Percentiles rank a stretch among this genome's conserved stretches.
phyloP scores from a whole-genome alignment of 2,113 vertebrate genomes.

The Microcebus jonahi region DNA sequence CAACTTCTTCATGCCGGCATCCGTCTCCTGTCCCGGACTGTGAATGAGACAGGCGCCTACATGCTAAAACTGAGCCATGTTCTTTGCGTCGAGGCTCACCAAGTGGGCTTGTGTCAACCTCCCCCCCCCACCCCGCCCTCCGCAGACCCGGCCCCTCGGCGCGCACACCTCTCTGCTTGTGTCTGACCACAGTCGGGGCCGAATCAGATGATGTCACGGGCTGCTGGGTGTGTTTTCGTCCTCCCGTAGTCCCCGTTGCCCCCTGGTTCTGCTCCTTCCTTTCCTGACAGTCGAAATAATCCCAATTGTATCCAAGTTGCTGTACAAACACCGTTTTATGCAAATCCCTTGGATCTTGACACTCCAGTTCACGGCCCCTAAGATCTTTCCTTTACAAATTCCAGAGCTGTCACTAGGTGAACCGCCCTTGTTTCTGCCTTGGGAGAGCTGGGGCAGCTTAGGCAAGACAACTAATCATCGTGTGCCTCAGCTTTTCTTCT shows the following conservation, averaged over 20 bases:
- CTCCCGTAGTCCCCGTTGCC: rapidly evolving
- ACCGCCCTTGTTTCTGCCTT: background rate
- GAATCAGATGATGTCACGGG: rapidly evolving
- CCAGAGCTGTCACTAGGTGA: rapidly evolving
- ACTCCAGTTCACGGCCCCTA: rapidly evolving
- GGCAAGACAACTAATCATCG: background rate
- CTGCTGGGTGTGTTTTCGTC: rapidly evolving
- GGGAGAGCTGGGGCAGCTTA: background rate
- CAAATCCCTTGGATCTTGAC: rapidly evolving
- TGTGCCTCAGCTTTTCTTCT: background rate
- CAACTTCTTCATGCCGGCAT: conserved; percentile 13
- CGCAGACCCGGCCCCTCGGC: rapidly evolving
- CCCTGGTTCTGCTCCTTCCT: too few relatives aligned
- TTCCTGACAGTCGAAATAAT: rapidly evolving
- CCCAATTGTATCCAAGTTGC: rapidly evolving
- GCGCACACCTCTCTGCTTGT: too few relatives aligned
- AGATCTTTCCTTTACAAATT: too few relatives aligned
- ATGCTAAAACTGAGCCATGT: rapidly evolving
- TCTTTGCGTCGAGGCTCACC: rapidly evolving
- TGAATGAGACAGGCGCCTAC: too few relatives aligned
- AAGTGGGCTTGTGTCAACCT: rapidly evolving
- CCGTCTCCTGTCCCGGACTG: background rate
- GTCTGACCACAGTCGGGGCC: too few relatives aligned
- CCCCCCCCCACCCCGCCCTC: too few relatives aligned
- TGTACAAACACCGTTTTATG: rapidly evolving